Percentiles rank a stretch among this genome's conserved stretches.
Evolutionary conservation across 2,113 vertebrate species (phyloP).

Genomic region (Anguilla rostrata): DNA sequence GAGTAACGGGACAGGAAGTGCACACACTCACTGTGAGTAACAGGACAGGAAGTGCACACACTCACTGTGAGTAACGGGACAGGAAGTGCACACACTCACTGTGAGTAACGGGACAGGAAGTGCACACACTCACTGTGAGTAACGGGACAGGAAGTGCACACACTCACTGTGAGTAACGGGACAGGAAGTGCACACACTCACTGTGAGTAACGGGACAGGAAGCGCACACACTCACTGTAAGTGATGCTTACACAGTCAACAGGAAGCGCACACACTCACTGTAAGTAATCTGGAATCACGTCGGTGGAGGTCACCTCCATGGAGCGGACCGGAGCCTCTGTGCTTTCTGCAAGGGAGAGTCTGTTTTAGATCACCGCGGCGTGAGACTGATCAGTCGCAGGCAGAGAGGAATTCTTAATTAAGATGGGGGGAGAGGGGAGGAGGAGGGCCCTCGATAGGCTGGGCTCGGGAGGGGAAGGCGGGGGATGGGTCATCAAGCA

Average conservation of each 20-base stretch:
- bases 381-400: not conserved
- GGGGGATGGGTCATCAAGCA: not conserved
- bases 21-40: no score
- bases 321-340: constrained; percentile 67
- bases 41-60: no score
- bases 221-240: no score
- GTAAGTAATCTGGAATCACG: constrained; percentile 77
- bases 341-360: constrained; percentile 59
- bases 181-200: no score
- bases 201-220: not conserved
- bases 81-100: no score
- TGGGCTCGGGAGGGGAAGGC: not conserved
- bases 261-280: constrained; percentile 76
- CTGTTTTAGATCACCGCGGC: not conserved
- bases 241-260: not conserved
- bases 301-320: constrained; percentile 68
- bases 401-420: not conserved
- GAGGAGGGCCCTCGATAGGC: not conserved
- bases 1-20: no score
- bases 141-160: no score
- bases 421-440: not conserved
- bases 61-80: no score
- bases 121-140: no score
- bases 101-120: no score
- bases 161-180: no score